phyloP scores from a whole-genome alignment of 35 echinoderm and acorn worm species.

The Ptychodera flava region DNA sequence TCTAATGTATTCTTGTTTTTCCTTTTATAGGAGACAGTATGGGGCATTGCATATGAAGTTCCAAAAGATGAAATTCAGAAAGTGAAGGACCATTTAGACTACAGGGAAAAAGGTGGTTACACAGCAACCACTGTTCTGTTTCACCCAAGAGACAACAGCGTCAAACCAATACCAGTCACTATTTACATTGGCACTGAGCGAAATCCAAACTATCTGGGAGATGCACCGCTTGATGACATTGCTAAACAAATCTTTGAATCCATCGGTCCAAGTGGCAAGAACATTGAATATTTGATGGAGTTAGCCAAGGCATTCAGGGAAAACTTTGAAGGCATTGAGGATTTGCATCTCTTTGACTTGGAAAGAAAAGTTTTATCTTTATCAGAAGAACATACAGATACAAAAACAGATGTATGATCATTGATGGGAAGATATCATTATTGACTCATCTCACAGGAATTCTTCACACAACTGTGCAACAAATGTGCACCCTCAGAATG shows the following conservation, averaged over 20 bases:
- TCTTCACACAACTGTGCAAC: background rate
- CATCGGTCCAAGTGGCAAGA: conserved; percentile 72
- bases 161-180: conserved; percentile 40
- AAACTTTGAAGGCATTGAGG: conserved; percentile 38
- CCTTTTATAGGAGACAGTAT: conserved; percentile 62
- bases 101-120: conserved; percentile 85
- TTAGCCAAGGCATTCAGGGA: conserved; percentile 55
- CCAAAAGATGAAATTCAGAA: conserved; percentile 34
- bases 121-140: conserved; percentile 42
- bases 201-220: conserved; percentile 69
- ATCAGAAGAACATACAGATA: background rate
- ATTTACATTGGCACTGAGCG: conserved; percentile 61
- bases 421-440: background rate
- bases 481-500: background rate
- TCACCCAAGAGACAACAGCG: conserved; percentile 29
- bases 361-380: conserved; percentile 34
- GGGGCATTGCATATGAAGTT: conserved; percentile 91
- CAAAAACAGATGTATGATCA: background rate
- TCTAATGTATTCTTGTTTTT: too few relatives aligned
- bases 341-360: conserved; percentile 81
- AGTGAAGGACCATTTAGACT: conserved; percentile 70
- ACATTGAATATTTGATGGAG: conserved; percentile 70
- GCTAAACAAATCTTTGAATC: conserved; percentile 69
- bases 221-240: conserved; percentile 66
- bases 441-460: background rate